These are phyloP conservation scores for Danio kyathit DNA, from an alignment of 2,797 vertebrate species.

Conservation along the genomic window DNA sequence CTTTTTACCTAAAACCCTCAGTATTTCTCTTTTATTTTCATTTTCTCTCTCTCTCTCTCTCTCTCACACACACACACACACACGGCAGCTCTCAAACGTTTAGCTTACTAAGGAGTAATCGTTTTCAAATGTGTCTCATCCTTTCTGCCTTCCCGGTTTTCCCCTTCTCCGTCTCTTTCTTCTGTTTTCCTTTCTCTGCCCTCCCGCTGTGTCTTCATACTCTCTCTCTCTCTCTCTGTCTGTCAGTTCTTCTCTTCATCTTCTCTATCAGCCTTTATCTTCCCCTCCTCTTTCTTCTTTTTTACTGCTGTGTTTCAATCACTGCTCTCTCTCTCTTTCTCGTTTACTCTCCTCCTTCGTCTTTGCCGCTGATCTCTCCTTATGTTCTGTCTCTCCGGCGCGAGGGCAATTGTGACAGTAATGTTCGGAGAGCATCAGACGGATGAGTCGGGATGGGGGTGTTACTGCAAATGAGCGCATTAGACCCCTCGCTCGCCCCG, in stretches of 20 bases:
- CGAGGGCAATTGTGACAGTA: constrained; percentile 56
- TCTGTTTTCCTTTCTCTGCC: constrained; percentile 71
- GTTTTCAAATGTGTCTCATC: constrained; percentile 26
- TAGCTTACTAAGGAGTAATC: constrained; percentile 27
- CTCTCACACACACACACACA: not conserved
- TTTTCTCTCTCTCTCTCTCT: not conserved
- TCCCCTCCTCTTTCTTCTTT: constrained; percentile 42
- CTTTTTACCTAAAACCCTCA: not conserved
- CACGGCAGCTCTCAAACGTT: constrained; percentile 10
- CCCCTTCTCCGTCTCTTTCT: constrained; percentile 53
- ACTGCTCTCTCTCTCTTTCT: constrained; percentile 15
- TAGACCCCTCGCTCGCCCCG: constrained; percentile 60
- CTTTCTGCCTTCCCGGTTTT: constrained; percentile 9
- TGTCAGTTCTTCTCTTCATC: constrained; percentile 66
- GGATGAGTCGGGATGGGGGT: constrained; percentile 75
- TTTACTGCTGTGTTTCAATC: constrained; percentile 54
- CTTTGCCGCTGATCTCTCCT: constrained; percentile 35
- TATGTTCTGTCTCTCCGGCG: constrained; percentile 33
- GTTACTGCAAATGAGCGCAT: constrained; percentile 74
- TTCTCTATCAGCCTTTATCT: constrained; percentile 68
- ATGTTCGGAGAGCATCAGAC: constrained; percentile 77
- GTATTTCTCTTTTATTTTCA: not conserved
- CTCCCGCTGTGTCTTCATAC: constrained; percentile 59
- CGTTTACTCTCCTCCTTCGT: constrained; percentile 8
- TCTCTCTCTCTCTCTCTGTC: constrained; percentile 48